phyloP scores from a whole-genome alignment of 2,113 vertebrate species.

The Amblyopsis rosae region DNA sequence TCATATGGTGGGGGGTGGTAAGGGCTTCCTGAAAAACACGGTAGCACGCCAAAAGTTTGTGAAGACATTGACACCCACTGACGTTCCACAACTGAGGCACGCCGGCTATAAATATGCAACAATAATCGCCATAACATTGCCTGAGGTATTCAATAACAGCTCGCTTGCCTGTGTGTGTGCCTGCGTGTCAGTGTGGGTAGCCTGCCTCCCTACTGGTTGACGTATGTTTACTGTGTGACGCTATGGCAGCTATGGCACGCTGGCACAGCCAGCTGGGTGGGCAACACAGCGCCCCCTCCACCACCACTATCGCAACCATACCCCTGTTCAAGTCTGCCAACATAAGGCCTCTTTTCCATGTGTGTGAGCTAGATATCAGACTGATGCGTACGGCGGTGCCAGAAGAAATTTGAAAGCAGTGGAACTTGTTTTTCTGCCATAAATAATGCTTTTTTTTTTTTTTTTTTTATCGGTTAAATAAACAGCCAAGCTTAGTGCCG shows the following conservation, averaged over 20 bases:
- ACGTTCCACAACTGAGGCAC: not conserved
- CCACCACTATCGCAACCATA: not conserved
- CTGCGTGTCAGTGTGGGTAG: not conserved
- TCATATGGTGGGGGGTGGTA: not conserved
- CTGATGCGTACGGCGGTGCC: not conserved
- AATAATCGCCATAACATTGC: conserved; percentile 10
- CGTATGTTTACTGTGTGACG: conserved; percentile 18
- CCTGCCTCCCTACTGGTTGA: conserved; percentile 2
- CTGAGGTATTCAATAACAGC: not conserved
- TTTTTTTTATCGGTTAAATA: too few species aligned
- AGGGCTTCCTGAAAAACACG: conserved; percentile 17
- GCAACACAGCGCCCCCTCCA: not conserved
- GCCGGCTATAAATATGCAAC: conserved; percentile 4
- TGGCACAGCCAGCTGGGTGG: not conserved
- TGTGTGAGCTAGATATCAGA: not conserved
- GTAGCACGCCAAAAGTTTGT: not conserved
- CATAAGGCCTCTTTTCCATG: not conserved
- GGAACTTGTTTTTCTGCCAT: not conserved
- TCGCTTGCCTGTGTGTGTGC: too few species aligned
- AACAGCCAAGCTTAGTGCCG: too few species aligned
- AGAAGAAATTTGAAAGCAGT: not conserved
- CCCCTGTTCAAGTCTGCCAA: not conserved
- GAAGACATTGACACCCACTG: not conserved
- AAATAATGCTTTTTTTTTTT: too few species aligned
- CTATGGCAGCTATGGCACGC: conserved; percentile 34